Conservation (phyloP, 2,113 vertebrate genomes). For the Sylvia atricapilla region DNA sequence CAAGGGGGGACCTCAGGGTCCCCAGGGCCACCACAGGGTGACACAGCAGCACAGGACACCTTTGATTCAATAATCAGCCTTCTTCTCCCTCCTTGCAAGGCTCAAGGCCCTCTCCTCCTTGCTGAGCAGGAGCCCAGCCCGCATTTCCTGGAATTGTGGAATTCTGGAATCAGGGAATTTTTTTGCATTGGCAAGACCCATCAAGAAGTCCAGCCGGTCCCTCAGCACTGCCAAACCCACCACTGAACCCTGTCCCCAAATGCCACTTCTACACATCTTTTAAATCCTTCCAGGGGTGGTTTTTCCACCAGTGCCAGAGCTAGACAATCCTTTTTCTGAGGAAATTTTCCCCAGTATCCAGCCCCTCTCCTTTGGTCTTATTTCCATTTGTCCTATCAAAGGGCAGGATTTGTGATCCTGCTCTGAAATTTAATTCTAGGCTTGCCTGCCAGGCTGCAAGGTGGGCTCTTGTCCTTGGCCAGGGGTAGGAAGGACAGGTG, state of each 20-base stretch:
- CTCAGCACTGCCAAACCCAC: not conserved
- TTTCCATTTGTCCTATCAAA: not conserved
- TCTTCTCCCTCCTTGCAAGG: not conserved
- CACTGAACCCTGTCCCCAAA: not conserved
- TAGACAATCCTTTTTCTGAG: not conserved
- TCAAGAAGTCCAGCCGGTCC: not conserved
- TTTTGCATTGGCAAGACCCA: not conserved
- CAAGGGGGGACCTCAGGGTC: not conserved
- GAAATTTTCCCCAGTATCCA: not conserved
- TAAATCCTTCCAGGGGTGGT: not conserved
- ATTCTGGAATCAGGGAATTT: rapidly evolving
- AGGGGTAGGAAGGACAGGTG: not conserved
- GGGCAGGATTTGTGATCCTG: not conserved
- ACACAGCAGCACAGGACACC: rapidly evolving
- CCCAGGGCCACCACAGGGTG: not conserved
- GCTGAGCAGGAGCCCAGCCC: rapidly evolving
- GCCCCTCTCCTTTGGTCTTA: not conserved
- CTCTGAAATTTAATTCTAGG: not conserved
- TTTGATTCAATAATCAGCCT: not conserved
- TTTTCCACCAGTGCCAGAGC: not conserved
- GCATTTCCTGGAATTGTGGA: rapidly evolving
- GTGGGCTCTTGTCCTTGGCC: not conserved
- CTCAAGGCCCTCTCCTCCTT: not conserved
- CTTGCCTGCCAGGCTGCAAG: not conserved
- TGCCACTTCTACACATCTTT: not conserved